These are phyloP conservation scores for Abrostola tripartita DNA, from an alignment of 2,888 invertebrate species.

Conservation along the genomic window DNA sequence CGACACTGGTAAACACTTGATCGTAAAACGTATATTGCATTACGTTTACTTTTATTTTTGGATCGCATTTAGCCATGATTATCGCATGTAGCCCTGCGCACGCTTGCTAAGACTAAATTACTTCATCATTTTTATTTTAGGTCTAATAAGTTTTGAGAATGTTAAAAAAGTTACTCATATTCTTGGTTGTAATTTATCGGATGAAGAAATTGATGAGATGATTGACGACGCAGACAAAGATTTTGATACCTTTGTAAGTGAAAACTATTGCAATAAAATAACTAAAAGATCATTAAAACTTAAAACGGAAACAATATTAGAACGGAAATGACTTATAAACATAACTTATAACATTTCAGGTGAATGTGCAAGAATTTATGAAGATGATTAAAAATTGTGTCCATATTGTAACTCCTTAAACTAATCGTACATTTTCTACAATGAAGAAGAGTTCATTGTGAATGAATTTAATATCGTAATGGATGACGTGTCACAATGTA, in stretches of 20 bases:
- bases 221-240: constrained; percentile 84
- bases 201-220: constrained; percentile 86
- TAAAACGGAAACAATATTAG: too few species aligned
- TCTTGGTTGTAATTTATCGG: constrained; percentile 74
- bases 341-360: constrained; percentile 64
- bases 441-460: too few species aligned
- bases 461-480: not conserved
- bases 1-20: constrained; percentile 69
- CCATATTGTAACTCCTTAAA: constrained; percentile 76
- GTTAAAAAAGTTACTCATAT: constrained; percentile 76
- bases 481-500: not conserved
- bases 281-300: not conserved
- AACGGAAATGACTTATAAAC: not conserved
- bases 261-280: not conserved
- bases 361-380: constrained; percentile 81
- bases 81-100: not conserved
- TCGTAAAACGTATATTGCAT: not conserved
- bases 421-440: too few species aligned
- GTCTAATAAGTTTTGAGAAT: constrained; percentile 78
- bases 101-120: too few species aligned
- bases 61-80: not conserved
- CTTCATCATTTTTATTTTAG: constrained; percentile 60
- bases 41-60: not conserved
- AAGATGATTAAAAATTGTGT: constrained; percentile 81
- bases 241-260: constrained; percentile 76